These are phyloP conservation scores for Leptopilina syphax DNA, from an alignment of 2,888 invertebrate genomes.

Conservation along the genomic window DNA sequence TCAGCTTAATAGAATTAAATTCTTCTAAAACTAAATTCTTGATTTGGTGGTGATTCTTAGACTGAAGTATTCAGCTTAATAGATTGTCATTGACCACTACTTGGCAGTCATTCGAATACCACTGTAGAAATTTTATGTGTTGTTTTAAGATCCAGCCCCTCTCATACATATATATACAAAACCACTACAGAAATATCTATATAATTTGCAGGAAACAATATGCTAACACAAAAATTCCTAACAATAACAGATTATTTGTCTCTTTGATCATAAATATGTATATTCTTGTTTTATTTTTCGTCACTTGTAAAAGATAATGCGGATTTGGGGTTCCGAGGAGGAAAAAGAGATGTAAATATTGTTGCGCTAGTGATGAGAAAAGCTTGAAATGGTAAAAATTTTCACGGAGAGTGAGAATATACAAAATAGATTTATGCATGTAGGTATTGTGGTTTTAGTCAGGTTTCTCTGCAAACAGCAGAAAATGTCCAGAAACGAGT, in stretches of 20 bases:
- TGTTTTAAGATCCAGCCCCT: no score
- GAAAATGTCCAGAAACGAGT: constrained; percentile 57
- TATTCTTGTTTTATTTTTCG: not conserved
- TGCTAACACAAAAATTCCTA: not conserved
- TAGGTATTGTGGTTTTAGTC: constrained; percentile 13
- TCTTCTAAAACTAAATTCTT: no score
- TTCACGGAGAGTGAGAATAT: not conserved
- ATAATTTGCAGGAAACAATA: no score
- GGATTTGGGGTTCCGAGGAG: not conserved
- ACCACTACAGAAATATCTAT: no score
- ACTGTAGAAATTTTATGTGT: no score
- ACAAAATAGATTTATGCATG: constrained; percentile 2
- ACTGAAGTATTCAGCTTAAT: no score
- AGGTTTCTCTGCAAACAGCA: constrained; percentile 54
- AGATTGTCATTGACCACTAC: no score
- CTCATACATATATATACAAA: no score
- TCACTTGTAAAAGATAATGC: not conserved
- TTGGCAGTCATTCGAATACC: no score
- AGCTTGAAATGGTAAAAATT: not conserved
- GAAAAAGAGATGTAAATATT: not conserved
- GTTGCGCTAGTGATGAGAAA: not conserved
- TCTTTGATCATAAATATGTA: no score
- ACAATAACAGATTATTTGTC: not conserved
- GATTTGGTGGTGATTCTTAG: no score
- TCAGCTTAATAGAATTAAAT: no score